These are phyloP conservation scores for Anoplophora glabripennis DNA, from an alignment of 1,140 invertebrate genomes.

Conservation along the genomic window DNA sequence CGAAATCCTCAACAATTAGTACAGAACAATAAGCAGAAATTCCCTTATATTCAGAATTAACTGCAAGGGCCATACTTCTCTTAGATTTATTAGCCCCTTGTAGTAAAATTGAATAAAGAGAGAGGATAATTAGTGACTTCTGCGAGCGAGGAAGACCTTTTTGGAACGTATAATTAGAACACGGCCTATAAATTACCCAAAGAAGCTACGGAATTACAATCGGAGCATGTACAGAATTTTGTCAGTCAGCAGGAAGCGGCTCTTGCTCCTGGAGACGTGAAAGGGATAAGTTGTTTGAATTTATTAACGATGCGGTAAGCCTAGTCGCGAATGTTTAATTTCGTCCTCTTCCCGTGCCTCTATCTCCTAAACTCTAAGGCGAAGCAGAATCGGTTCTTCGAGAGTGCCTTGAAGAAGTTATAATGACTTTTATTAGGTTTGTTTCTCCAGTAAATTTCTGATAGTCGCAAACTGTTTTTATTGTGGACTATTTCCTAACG, in stretches of 20 bases:
- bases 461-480: too few species aligned
- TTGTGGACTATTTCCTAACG: too few species aligned
- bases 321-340: constrained; percentile 14
- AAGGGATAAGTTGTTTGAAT: constrained; percentile 4
- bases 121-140: constrained; percentile 11
- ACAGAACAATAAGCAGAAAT: too few species aligned
- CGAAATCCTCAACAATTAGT: too few species aligned
- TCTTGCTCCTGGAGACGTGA: neutral
- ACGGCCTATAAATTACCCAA: constrained; percentile 16
- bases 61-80: neutral
- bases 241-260: constrained; percentile 8
- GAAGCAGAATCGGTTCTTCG: neutral
- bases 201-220: constrained; percentile 18
- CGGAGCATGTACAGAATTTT: constrained; percentile 12
- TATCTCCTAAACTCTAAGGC: neutral
- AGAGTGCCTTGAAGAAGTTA: neutral
- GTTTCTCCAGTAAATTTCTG: too few species aligned
- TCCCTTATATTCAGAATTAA: too few species aligned
- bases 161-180: constrained; percentile 13
- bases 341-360: neutral
- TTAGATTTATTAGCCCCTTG: constrained; percentile 6
- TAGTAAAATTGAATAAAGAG: constrained; percentile 15
- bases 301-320: constrained; percentile 17
- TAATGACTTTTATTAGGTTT: too few species aligned
- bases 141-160: constrained; percentile 10